Base-by-base conservation (phyloP, 2,888 invertebrate species). In the Tortrix viridana region DNA sequence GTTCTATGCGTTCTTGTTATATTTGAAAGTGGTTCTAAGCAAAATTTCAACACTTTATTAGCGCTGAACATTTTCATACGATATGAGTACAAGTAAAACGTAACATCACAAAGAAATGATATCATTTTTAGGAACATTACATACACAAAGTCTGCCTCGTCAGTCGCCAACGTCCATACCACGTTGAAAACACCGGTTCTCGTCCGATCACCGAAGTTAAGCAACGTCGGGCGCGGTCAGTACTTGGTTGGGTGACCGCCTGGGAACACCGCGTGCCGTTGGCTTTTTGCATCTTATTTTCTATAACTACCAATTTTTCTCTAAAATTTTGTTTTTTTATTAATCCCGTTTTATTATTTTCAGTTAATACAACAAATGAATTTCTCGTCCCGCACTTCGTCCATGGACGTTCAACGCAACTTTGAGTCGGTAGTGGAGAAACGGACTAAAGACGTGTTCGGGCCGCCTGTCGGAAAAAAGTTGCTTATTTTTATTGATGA, bases 401-500 rank as follows among this genome's bases (percentile, higher is more conserved):
- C 98, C 0, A 93, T 97, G 93, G 97, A 98, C 83, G 96, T 98
- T 5, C 98, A 98, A 81, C 93, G 95, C 18, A 97, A 96, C 79
- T 88, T 98, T 70, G 98, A 98, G 85, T 96, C 97, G 0, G 95
- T 95, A 1, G 95, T 98, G 0, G 98, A 98, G 81, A 98, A 98
- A 80, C 93, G 97, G 61, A 98, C 98, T 0, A 97, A 98, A 81
- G 97, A 97, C 79, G 95, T 96, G 3, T 98, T 96, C 78, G 98
- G 98, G 0, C 98, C 98, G 38, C 96, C 97, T 0, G 94, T 96
- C 64, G 98, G 98, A 37, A 98, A 97, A 87, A 96, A 96, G 76
- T 93, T 98, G 80, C 93, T 98, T 41, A 94, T 97, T 68, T 98
- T 98, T 79, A 96, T 98, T 69, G 98, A 98, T 78, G 98, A 98